These are phyloP conservation scores for Phaedon cochleariae DNA, from an alignment of 2,888 invertebrate species.

Conservation along the genomic window DNA sequence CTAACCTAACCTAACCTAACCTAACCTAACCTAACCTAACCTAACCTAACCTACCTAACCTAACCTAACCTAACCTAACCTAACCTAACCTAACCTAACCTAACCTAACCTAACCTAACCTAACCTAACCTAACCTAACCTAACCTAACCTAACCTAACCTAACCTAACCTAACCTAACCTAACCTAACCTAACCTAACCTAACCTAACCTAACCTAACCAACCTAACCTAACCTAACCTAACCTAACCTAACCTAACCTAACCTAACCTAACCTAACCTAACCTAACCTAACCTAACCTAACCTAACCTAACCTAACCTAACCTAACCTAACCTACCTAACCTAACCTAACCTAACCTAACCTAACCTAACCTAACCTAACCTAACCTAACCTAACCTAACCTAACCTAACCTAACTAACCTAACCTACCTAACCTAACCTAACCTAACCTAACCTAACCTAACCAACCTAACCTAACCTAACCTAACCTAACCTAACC, in stretches of 20 bases:
- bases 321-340: slow-evolving; percentile 21
- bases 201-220: slow-evolving; percentile 24
- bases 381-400: slow-evolving; percentile 35
- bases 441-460: slow-evolving; percentile 40
- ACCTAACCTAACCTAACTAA: slow-evolving; percentile 39
- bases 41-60: slow-evolving; percentile 14
- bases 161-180: slow-evolving; percentile 15
- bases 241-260: slow-evolving; percentile 26
- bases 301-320: slow-evolving; percentile 32
- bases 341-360: slow-evolving; percentile 22
- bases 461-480: slow-evolving; percentile 37
- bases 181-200: slow-evolving; percentile 22
- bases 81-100: slow-evolving; percentile 14
- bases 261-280: slow-evolving; percentile 26
- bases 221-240: slow-evolving; percentile 32
- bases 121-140: slow-evolving; percentile 14
- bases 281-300: slow-evolving; percentile 31
- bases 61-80: slow-evolving; percentile 16
- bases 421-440: slow-evolving; percentile 21
- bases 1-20: slow-evolving; percentile 1
- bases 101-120: slow-evolving; percentile 16
- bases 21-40: slow-evolving; percentile 16
- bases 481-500: slow-evolving; percentile 39
- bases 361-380: slow-evolving; percentile 25
- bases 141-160: slow-evolving; percentile 4